Evolutionary conservation across 2,797 vertebrate species (phyloP), one percentile per base, ranked within the genome.

Genomic region (Urophycis tenuis): DNA sequence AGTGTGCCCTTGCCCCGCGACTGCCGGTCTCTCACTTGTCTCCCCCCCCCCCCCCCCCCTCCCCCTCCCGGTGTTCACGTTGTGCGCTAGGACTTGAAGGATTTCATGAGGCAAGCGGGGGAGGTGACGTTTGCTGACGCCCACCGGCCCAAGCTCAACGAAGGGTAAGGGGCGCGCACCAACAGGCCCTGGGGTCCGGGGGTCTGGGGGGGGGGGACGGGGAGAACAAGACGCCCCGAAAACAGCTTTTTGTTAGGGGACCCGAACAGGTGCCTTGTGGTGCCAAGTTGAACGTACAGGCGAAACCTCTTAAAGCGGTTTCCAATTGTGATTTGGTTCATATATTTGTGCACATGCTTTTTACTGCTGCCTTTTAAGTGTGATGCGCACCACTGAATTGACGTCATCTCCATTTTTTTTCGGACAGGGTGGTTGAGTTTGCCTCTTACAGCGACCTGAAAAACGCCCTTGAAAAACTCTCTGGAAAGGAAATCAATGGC

Each of bases 51-150:
- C n/a, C n/a, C n/a, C n/a, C n/a, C n/a, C n/a, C n/a, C n/a, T n/a
- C n/a, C n/a, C n/a, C n/a, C n/a, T n/a, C n/a, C 80, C 80, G 67
- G 71, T 71, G 77, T 88, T 87, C 90, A 78, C 31, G 31, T 71
- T 19, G 30, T 71, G 14, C 79, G 79, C 94, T 96, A 98, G 97
- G 97, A 98, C 91, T 93, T 98, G 90, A 98, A 99, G 94, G 97
- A 99, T 95, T 98, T 98, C 94, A 98, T 99, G 97, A 96, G 97
- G 89, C 97, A 98, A 93, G 97, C 97, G 86, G 97, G 97, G 86
- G 97, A 99, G 91, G 97, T 99, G 92, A 99, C 97, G 81, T 98
- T 98, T 93, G 96, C 97, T 77, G 97, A 98, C 84, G 97, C 97
- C 89, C 97, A 99, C 80, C 94, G 97, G 17, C 96, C 96, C 84